Percentiles rank a stretch among this genome's conserved stretches.
phyloP scores from a whole-genome alignment of 53 echinoderm and acorn worm species.

The Echinarachnius parma region DNA sequence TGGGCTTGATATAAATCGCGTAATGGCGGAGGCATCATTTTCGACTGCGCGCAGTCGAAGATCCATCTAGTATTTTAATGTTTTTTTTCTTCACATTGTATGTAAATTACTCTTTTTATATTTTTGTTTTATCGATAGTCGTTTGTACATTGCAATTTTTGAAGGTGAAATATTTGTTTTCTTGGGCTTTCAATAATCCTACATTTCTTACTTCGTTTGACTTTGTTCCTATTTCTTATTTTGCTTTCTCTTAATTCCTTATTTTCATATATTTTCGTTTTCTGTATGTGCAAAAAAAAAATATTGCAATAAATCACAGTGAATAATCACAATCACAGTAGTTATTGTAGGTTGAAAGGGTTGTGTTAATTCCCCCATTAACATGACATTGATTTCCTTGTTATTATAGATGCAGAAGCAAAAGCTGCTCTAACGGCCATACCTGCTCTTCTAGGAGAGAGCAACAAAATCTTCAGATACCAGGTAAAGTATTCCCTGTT shows the following conservation, averaged over 20 bases:
- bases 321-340: not conserved
- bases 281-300: not conserved
- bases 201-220: not conserved
- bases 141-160: not conserved
- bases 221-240: not conserved
- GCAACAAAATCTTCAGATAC: slow-evolving; percentile 17
- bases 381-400: slow-evolving; percentile 8
- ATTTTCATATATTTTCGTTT: not conserved
- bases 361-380: not conserved
- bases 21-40: no score
- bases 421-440: slow-evolving; percentile 9
- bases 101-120: not conserved
- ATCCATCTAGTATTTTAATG: no score
- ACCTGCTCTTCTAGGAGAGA: slow-evolving; percentile 22
- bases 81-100: slow-evolving; percentile 1
- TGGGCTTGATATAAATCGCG: no score
- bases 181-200: not conserved
- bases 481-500: slow-evolving; percentile 24
- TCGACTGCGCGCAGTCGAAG: no score
- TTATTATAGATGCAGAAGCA: slow-evolving; percentile 18
- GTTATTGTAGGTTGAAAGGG: no score
- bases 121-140: not conserved
- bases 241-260: no score
- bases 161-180: not conserved
- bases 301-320: slow-evolving; percentile 1